These are phyloP conservation scores for Campoplex capitator DNA, from an alignment of 2,888 invertebrate genomes.

Conservation along the genomic window DNA sequence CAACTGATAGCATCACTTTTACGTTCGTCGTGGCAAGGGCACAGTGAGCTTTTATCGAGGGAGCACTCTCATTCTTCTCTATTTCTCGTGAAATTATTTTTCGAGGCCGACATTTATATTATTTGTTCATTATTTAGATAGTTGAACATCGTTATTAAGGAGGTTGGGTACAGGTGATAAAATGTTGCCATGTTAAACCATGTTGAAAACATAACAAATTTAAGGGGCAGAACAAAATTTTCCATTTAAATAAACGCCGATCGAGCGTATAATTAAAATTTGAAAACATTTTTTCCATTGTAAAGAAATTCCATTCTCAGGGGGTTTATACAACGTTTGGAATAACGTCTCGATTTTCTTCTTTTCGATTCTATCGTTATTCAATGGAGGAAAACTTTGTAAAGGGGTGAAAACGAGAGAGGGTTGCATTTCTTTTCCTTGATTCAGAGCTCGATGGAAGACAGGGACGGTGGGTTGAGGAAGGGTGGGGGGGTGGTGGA, in stretches of 20 bases:
- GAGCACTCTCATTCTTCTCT: slow-evolving; percentile 11
- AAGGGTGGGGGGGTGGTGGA: not conserved
- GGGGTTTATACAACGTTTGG: not conserved
- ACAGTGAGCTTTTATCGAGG: slow-evolving; percentile 50
- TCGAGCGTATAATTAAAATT: not conserved
- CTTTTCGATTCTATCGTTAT: slow-evolving; percentile 36
- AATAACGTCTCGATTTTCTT: slow-evolving; percentile 42
- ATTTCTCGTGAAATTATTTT: not conserved
- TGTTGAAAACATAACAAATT: no score
- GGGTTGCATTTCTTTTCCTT: slow-evolving; percentile 43
- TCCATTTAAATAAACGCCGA: not conserved
- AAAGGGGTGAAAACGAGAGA: not conserved
- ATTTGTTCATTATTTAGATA: not conserved
- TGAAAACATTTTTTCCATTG: slow-evolving; percentile 17
- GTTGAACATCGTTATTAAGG: no score
- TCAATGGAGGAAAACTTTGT: slow-evolving; percentile 38
- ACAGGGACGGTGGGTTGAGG: not conserved
- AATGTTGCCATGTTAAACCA: no score
- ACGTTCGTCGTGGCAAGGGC: not conserved
- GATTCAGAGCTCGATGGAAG: slow-evolving; percentile 12
- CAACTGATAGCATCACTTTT: slow-evolving; percentile 54
- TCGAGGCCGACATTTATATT: not conserved
- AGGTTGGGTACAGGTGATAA: no score
- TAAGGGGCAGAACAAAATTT: not conserved
- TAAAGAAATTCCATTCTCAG: slow-evolving; percentile 25